Evolutionary conservation across 2,888 invertebrate species (phyloP).

Genomic region (Criorhina ranunculi): DNA sequence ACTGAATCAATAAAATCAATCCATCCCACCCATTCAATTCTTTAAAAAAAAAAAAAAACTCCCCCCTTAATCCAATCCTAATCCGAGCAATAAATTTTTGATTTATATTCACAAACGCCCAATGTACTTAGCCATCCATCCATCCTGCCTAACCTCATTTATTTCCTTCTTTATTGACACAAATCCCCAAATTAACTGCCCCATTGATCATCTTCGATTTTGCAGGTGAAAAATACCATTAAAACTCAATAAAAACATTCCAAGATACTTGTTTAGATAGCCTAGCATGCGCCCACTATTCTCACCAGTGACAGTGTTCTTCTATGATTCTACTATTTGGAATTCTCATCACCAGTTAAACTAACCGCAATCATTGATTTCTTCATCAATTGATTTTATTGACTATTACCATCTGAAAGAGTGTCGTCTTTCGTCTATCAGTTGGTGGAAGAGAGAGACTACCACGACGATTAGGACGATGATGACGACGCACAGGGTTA

Average conservation of each 20-base stretch:
- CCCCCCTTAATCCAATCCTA: not conserved
- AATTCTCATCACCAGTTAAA: constrained; percentile 36
- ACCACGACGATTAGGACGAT: too few species aligned
- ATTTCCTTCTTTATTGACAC: constrained; percentile 68
- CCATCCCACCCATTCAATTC: not conserved
- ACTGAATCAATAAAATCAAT: too few species aligned
- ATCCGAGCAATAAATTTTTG: constrained; percentile 57
- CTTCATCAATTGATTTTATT: constrained; percentile 74
- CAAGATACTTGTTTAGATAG: constrained; percentile 54
- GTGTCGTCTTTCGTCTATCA: constrained; percentile 26
- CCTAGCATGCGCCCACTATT: constrained; percentile 53
- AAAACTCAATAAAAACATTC: constrained; percentile 60
- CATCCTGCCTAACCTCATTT: constrained; percentile 54
- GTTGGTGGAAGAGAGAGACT: not conserved
- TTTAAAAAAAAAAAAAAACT: not conserved
- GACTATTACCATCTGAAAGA: constrained; percentile 46
- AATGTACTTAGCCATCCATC: constrained; percentile 49
- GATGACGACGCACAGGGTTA: constrained; percentile 31
- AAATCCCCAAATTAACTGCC: constrained; percentile 73
- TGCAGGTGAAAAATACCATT: constrained; percentile 73
- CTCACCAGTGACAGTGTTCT: not conserved
- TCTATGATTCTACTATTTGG: constrained; percentile 50
- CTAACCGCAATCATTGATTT: constrained; percentile 68
- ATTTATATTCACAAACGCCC: constrained; percentile 58
- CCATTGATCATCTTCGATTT: constrained; percentile 71